Conservation (phyloP, 2,888 invertebrate species). For the Spatulosminthurus flaviceps region DNA sequence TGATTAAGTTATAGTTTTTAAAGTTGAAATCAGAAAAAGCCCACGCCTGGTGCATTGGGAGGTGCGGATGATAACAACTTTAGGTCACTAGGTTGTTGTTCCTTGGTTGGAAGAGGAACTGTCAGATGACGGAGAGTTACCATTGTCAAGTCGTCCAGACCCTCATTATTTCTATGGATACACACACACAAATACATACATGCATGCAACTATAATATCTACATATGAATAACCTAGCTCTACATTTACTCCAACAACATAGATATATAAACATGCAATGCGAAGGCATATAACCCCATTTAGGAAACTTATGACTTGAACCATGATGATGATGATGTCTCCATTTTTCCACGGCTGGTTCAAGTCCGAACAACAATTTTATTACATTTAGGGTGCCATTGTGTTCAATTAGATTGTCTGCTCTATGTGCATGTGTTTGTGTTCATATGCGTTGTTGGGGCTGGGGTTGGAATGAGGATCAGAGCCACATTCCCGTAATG, state of each 20-base stretch:
- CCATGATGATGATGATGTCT: slow-evolving; percentile 26
- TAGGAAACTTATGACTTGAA: too few relatives aligned
- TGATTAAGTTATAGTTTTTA: slow-evolving; percentile 37
- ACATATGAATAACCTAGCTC: too few relatives aligned
- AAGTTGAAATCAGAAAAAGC: slow-evolving; percentile 1
- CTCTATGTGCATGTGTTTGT: too few relatives aligned
- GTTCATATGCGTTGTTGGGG: slow-evolving; percentile 27
- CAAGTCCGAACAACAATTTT: slow-evolving; percentile 30
- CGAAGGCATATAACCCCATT: too few relatives aligned
- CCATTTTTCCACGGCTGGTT: slow-evolving; percentile 11
- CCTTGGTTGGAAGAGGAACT: background rate
- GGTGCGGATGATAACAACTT: slow-evolving; percentile 43
- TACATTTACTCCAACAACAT: too few relatives aligned
- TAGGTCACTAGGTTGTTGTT: slow-evolving; percentile 43
- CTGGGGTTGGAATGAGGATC: background rate
- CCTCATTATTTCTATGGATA: background rate
- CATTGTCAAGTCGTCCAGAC: slow-evolving; percentile 6
- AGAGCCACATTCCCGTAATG: slow-evolving; percentile 27
- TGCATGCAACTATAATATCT: too few relatives aligned
- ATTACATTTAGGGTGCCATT: slow-evolving; percentile 39
- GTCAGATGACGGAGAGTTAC: background rate
- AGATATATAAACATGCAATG: too few relatives aligned
- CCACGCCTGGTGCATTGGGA: slow-evolving; percentile 35
- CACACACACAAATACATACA: too few relatives aligned
- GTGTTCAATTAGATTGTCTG: slow-evolving; percentile 41